phyloP scores from a whole-genome alignment of 1,140 invertebrate genomes.

The Chelonus insularis region DNA sequence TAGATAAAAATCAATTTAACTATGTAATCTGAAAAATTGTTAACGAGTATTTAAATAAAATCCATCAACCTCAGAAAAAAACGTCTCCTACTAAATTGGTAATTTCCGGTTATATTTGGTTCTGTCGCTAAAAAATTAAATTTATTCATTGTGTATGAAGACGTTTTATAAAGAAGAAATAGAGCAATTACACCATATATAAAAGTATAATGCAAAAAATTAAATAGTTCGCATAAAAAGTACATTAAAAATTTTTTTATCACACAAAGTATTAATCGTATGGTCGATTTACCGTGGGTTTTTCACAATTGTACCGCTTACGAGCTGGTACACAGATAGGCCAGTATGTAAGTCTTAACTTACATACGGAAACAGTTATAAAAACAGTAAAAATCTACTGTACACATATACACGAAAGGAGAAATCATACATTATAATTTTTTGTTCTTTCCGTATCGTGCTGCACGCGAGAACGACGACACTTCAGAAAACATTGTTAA shows the following conservation, averaged over 20 bases:
- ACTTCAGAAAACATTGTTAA: slow-evolving; percentile 8
- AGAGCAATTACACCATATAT: neutral
- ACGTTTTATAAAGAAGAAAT: neutral
- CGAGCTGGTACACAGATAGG: slow-evolving; percentile 28
- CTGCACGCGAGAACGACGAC: slow-evolving; percentile 16
- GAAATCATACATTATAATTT: slow-evolving; percentile 12
- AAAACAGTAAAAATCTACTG: slow-evolving; percentile 6
- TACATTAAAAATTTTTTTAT: slow-evolving; percentile 17
- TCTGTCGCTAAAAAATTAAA: too few relatives aligned
- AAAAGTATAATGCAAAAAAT: neutral
- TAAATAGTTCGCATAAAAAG: neutral
- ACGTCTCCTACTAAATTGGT: too few relatives aligned
- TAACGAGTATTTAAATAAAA: too few relatives aligned
- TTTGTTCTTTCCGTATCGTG: slow-evolving; percentile 9
- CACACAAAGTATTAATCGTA: slow-evolving; percentile 6
- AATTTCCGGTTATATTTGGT: too few relatives aligned
- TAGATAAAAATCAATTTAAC: too few relatives aligned
- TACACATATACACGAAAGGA: slow-evolving; percentile 18
- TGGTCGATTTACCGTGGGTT: slow-evolving; percentile 23
- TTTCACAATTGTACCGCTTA: slow-evolving; percentile 27
- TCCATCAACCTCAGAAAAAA: too few relatives aligned
- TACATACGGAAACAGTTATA: neutral
- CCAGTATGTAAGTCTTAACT: neutral
- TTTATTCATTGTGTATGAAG: too few relatives aligned
- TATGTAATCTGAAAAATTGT: too few relatives aligned